Conservation (phyloP, 1,140 invertebrate genomes). For the Atta cephalotes region DNA sequence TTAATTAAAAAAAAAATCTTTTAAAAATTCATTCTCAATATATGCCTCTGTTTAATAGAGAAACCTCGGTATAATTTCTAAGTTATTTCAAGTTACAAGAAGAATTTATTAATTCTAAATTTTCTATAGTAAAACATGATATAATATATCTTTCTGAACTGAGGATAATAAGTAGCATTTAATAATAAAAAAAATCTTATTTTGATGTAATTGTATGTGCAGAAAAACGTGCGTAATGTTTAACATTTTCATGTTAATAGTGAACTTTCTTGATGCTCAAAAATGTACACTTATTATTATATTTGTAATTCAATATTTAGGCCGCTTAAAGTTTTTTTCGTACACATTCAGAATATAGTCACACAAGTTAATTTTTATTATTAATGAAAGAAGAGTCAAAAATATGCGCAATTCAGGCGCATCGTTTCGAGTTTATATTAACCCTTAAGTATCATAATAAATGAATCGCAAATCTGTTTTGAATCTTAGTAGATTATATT, state of each 20-base stretch:
- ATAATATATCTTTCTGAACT: neutral
- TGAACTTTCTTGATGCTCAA: neutral
- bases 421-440: conserved; percentile 21
- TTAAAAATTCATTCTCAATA: conserved; percentile 10
- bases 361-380: conserved; percentile 1
- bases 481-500: neutral
- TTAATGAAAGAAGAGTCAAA: neutral
- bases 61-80: conserved; percentile 6
- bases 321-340: neutral
- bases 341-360: neutral
- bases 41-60: neutral
- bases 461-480: neutral
- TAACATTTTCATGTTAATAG: neutral
- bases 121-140: neutral
- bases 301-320: conserved; percentile 27
- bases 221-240: neutral
- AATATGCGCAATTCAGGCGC: neutral
- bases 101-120: conserved; percentile 3
- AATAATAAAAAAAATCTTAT: neutral
- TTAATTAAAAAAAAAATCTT: neutral
- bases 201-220: conserved; percentile 4
- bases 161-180: neutral
- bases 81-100: neutral
- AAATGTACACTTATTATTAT: neutral
- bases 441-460: conserved; percentile 6